These are phyloP conservation scores for Zonitis immaculata DNA, from an alignment of 2,888 invertebrate genomes.

Conservation along the genomic window DNA sequence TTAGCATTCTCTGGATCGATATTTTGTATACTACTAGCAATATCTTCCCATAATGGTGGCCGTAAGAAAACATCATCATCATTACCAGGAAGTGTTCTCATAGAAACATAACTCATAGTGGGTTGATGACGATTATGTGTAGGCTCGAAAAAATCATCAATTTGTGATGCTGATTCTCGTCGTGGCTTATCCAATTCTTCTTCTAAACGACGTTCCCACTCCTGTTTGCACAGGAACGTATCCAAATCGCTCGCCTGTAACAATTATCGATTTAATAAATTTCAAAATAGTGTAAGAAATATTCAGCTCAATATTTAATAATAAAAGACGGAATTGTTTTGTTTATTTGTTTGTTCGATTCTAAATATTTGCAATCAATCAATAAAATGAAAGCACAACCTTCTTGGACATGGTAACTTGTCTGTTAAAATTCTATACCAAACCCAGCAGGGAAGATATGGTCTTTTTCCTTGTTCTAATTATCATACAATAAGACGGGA, in stretches of 20 bases:
- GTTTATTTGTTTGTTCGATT: background rate
- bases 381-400: background rate
- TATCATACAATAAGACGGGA: slow-evolving; percentile 44
- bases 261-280: too few species aligned
- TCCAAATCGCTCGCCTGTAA: slow-evolving; percentile 75
- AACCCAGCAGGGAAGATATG: slow-evolving; percentile 26
- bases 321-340: background rate
- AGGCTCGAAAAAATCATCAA: slow-evolving; percentile 64
- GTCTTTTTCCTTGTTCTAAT: slow-evolving; percentile 42
- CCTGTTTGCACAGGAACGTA: slow-evolving; percentile 73
- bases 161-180: slow-evolving; percentile 57
- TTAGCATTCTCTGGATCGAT: slow-evolving; percentile 87
- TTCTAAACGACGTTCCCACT: slow-evolving; percentile 64
- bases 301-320: background rate
- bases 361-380: background rate
- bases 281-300: too few species aligned
- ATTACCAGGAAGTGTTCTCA: slow-evolving; percentile 53
- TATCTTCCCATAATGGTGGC: slow-evolving; percentile 88
- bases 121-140: slow-evolving; percentile 37
- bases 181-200: slow-evolving; percentile 56
- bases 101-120: slow-evolving; percentile 53
- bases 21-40: slow-evolving; percentile 84
- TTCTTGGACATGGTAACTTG: slow-evolving; percentile 29
- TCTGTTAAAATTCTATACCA: background rate
- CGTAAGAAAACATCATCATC: slow-evolving; percentile 84